Conservation (phyloP, 2,797 vertebrate genomes). For the Sebastes umbrosus region DNA sequence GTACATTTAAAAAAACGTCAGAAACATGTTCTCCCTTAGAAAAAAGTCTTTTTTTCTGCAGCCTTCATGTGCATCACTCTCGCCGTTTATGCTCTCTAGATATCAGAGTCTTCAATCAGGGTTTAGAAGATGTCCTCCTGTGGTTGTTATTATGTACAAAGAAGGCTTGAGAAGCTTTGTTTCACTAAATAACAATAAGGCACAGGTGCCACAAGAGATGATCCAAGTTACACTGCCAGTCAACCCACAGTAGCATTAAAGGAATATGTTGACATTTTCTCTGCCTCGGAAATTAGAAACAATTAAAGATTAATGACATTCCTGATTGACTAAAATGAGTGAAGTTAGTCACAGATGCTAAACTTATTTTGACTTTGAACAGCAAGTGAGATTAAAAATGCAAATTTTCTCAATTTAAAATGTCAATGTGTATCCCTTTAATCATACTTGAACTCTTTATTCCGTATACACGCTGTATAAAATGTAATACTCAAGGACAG, state of each 20-base stretch:
- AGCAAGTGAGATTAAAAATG: not conserved
- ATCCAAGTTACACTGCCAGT: slow-evolving; percentile 68
- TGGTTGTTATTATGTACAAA: not conserved
- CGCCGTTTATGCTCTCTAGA: slow-evolving; percentile 2
- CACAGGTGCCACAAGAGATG: slow-evolving; percentile 31
- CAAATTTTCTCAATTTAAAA: not conserved
- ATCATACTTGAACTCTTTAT: slow-evolving; percentile 3
- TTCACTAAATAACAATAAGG: not conserved
- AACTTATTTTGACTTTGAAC: not conserved
- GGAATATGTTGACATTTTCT: not conserved
- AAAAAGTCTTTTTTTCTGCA: not conserved
- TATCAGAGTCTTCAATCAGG: slow-evolving; percentile 3
- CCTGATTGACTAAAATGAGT: not conserved
- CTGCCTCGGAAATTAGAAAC: not conserved
- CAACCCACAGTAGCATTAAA: slow-evolving; percentile 19
- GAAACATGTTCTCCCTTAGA: not conserved
- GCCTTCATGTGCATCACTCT: not conserved
- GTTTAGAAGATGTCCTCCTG: not conserved
- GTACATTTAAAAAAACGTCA: not conserved
- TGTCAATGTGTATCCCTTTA: slow-evolving; percentile 12
- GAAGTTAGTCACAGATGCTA: not conserved
- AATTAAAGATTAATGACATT: not conserved
- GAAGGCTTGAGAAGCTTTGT: not conserved
- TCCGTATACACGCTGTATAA: not conserved
- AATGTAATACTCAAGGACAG: slow-evolving; percentile 19